Evolutionary conservation across 2,797 vertebrate species (phyloP).

Genomic region (Petrocephalus schoutedeni): DNA sequence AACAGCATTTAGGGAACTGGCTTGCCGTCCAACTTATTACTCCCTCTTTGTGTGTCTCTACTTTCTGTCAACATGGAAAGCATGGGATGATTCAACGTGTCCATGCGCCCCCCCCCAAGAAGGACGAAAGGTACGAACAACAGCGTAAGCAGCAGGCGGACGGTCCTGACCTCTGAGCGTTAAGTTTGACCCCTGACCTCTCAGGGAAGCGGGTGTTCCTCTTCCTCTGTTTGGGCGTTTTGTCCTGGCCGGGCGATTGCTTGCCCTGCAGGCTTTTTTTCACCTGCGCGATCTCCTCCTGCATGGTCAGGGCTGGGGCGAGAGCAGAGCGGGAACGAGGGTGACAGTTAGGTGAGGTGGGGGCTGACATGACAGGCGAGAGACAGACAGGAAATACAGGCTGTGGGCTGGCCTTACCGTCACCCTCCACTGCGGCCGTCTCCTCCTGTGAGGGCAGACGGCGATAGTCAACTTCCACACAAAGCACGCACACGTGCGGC

Average conservation of each 20-base stretch:
- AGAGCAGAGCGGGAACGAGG: background rate
- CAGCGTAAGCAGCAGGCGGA: background rate
- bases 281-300: conserved; percentile 63
- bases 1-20: background rate
- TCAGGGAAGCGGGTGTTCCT: conserved; percentile 80
- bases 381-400: background rate
- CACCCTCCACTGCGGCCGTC: background rate
- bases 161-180: conserved; percentile 33
- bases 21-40: background rate
- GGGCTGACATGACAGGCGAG: background rate
- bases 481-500: background rate
- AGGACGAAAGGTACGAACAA: background rate
- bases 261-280: conserved; percentile 64
- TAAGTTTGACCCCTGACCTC: conserved; percentile 60
- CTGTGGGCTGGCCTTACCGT: background rate
- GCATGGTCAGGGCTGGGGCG: conserved; percentile 49
- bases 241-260: conserved; percentile 59
- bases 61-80: background rate
- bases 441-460: conserved; percentile 2
- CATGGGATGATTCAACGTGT: background rate
- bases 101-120: background rate
- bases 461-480: background rate
- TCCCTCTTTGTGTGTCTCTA: background rate
- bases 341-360: too few relatives aligned
- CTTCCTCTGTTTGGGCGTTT: conserved; percentile 70